Percentiles rank a stretch among this genome's conserved stretches.
Conservation (phyloP, 1,140 invertebrate genomes). For the Ceratina japonica region DNA sequence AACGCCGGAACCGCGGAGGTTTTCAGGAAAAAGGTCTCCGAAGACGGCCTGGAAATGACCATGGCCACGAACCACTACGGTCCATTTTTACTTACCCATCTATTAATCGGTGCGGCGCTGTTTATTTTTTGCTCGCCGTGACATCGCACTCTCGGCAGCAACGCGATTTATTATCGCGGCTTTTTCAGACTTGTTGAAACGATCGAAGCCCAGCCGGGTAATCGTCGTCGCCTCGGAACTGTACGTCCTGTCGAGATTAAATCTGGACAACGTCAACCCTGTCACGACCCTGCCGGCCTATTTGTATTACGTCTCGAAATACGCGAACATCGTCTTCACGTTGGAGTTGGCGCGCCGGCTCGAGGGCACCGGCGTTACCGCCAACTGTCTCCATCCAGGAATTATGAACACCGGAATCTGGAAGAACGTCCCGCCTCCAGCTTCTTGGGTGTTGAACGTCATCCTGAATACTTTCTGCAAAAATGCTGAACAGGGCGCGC, state of each 20-base stretch:
- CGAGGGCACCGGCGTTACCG: slow-evolving; percentile 88
- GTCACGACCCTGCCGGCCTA: slow-evolving; percentile 84
- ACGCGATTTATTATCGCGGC: slow-evolving; percentile 35
- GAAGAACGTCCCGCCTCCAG: slow-evolving; percentile 86
- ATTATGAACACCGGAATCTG: slow-evolving; percentile 92
- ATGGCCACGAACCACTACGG: slow-evolving; percentile 96
- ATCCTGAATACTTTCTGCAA: slow-evolving; percentile 87
- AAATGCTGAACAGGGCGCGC: slow-evolving; percentile 87
- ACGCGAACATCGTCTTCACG: slow-evolving; percentile 93
- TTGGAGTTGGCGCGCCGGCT: slow-evolving; percentile 88
- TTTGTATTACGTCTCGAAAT: slow-evolving; percentile 91
- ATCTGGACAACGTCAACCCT: slow-evolving; percentile 90
- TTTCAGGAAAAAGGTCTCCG: slow-evolving; percentile 82
- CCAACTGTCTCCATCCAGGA: slow-evolving; percentile 93
- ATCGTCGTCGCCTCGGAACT: slow-evolving; percentile 92
- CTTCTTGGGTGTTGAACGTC: slow-evolving; percentile 84
- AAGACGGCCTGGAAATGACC: slow-evolving; percentile 91
- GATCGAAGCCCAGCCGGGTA: slow-evolving; percentile 88
- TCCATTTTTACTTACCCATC: slow-evolving; percentile 89
- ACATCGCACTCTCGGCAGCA: slow-evolving; percentile 32
- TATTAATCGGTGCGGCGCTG: slow-evolving; percentile 82
- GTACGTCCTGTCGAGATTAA: slow-evolving; percentile 86
- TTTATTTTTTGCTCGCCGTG: background rate
- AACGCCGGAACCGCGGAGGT: slow-evolving; percentile 89
- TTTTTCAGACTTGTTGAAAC: slow-evolving; percentile 88